These are phyloP conservation scores for Meteorus cinctellus DNA, from an alignment of 2,888 invertebrate species.

Conservation along the genomic window DNA sequence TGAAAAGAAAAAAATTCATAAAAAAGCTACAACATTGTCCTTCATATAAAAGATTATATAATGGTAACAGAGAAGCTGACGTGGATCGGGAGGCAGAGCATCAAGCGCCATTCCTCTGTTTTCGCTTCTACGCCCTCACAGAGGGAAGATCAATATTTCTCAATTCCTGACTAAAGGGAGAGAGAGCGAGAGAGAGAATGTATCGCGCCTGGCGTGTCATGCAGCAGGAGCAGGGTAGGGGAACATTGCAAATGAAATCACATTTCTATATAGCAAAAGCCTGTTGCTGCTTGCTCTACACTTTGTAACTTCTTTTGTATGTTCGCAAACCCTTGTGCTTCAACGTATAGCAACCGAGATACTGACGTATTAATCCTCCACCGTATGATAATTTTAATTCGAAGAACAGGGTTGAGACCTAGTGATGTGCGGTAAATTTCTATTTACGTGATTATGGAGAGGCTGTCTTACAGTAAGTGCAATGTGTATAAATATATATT, in stretches of 20 bases:
- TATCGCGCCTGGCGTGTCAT: conserved; percentile 46
- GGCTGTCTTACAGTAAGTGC: conserved; percentile 66
- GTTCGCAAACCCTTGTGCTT: conserved; percentile 38
- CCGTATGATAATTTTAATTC: conserved; percentile 36
- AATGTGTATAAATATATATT: background rate
- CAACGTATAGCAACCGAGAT: background rate
- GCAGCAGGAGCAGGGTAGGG: conserved; percentile 57
- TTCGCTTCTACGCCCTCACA: conserved; percentile 43
- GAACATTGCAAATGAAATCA: conserved; percentile 60
- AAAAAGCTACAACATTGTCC: conserved; percentile 9
- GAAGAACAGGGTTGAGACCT: conserved; percentile 46
- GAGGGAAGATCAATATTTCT: conserved; percentile 69
- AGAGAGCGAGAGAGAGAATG: conserved; percentile 59
- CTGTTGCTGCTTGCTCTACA: conserved; percentile 67
- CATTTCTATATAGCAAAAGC: conserved; percentile 66
- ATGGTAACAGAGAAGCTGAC: background rate
- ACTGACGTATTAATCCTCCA: background rate
- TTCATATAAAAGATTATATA: background rate
- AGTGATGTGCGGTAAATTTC: conserved; percentile 67
- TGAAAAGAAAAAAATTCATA: background rate
- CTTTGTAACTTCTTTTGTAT: conserved; percentile 55
- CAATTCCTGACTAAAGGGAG: conserved; percentile 57
- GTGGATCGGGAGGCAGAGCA: background rate
- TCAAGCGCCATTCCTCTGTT: conserved; percentile 14
- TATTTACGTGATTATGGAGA: conserved; percentile 69